Evolutionary conservation across 2,113 vertebrate genomes (phyloP).

Genomic region (Syngnathoides biaculeatus): DNA sequence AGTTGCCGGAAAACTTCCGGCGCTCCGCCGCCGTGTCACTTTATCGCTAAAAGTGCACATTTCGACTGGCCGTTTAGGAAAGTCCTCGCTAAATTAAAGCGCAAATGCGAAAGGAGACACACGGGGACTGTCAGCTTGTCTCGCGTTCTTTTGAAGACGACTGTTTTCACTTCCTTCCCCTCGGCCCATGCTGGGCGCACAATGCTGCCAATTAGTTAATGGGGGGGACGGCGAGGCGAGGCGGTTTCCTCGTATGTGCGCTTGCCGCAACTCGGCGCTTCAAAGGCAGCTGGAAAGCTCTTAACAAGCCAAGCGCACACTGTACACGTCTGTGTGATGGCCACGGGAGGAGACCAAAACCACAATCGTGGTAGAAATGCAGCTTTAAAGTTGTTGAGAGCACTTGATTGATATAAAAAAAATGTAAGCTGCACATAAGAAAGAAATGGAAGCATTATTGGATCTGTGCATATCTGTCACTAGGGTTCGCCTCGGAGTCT

Average conservation of each 20-base stretch:
- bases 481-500: neutral
- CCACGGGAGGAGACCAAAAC: neutral
- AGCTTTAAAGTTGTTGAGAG: neutral
- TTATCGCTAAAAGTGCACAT: slow-evolving; percentile 32
- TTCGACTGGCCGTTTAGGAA: neutral
- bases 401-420: neutral
- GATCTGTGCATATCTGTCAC: neutral
- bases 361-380: neutral
- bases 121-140: slow-evolving; percentile 35
- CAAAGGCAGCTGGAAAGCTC: slow-evolving; percentile 18
- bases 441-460: neutral
- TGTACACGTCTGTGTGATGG: neutral
- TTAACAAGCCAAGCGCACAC: slow-evolving; percentile 37
- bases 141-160: slow-evolving; percentile 32
- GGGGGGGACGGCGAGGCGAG: slow-evolving; percentile 30
- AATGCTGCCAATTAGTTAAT: slow-evolving; percentile 63
- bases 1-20: neutral
- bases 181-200: slow-evolving; percentile 14
- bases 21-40: neutral
- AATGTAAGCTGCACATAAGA: neutral
- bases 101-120: slow-evolving; percentile 28
- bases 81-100: slow-evolving; percentile 22
- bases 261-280: slow-evolving; percentile 22
- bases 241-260: slow-evolving; percentile 33
- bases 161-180: slow-evolving; percentile 6